Evolutionary conservation across 1,140 invertebrate genomes (phyloP).

Genomic region (Frieseomelitta varia): DNA sequence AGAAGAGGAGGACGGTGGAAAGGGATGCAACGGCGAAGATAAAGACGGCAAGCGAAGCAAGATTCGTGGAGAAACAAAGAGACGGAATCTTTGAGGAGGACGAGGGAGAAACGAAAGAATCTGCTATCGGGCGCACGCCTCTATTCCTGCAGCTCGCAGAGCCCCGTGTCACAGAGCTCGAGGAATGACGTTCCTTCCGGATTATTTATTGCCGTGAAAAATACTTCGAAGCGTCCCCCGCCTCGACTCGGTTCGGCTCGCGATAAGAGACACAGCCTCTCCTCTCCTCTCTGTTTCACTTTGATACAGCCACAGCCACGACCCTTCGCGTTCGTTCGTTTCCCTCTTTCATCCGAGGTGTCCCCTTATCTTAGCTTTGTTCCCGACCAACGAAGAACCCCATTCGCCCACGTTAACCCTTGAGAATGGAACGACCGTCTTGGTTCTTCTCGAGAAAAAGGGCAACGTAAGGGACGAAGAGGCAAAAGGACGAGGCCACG

Average conservation of each 20-base stretch:
- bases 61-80: conserved; percentile 52
- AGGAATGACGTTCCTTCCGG: conserved; percentile 67
- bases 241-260: conserved; percentile 40
- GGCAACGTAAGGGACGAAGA: conserved; percentile 1
- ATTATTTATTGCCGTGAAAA: conserved; percentile 74
- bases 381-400: conserved; percentile 62
- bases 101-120: conserved; percentile 35
- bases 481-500: neutral
- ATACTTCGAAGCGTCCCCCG: conserved; percentile 66
- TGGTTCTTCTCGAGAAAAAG: conserved; percentile 15
- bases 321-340: conserved; percentile 30
- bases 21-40: conserved; percentile 26
- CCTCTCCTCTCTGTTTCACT: conserved; percentile 28
- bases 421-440: conserved; percentile 28
- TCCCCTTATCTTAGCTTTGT: conserved; percentile 71
- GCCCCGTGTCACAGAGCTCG: conserved; percentile 55
- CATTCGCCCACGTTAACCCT: conserved; percentile 69
- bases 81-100: conserved; percentile 14
- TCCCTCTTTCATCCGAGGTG: conserved; percentile 34
- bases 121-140: conserved; percentile 58
- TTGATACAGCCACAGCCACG: neutral
- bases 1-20: neutral
- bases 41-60: conserved; percentile 23
- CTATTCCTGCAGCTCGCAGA: conserved; percentile 24
- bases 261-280: conserved; percentile 53